Conservation (phyloP, 2,113 vertebrate genomes). For the Sebastes schlegelii region DNA sequence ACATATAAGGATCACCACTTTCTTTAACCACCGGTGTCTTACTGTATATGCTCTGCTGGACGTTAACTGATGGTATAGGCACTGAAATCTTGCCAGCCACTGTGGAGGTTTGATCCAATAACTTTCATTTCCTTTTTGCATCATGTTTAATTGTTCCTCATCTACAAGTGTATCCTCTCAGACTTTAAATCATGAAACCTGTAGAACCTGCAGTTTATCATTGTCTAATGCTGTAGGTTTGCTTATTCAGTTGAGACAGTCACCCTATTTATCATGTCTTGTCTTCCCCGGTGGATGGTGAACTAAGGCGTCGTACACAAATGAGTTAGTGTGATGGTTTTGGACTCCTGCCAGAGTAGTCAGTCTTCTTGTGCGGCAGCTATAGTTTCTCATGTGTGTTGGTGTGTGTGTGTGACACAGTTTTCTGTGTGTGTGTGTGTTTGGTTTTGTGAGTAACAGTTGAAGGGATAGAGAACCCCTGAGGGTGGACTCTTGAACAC, state of each 20-base stretch:
- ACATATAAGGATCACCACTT: not conserved
- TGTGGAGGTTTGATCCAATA: not conserved
- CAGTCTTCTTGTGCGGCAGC: conserved; percentile 2
- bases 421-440: conserved; percentile 30
- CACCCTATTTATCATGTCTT: conserved; percentile 25
- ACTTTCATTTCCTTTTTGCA: conserved; percentile 1
- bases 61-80: not conserved
- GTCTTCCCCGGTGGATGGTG: not conserved
- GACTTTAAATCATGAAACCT: conserved; percentile 9
- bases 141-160: not conserved
- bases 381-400: not conserved
- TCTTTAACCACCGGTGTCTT: not conserved
- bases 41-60: not conserved
- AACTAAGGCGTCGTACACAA: conserved; percentile 5
- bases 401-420: not conserved
- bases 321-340: conserved; percentile 28
- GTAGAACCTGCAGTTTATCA: conserved; percentile 24
- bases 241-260: conserved; percentile 34
- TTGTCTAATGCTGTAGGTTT: conserved; percentile 21
- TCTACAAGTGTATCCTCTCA: not conserved
- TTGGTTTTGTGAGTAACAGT: conserved; percentile 45
- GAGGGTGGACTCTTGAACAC: conserved; percentile 53
- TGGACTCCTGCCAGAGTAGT: conserved; percentile 24
- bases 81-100: not conserved
- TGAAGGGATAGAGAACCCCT: conserved; percentile 46